Evolutionary conservation across 2,888 invertebrate species (phyloP), one percentile per base, ranked within the genome.

Genomic region (Cephus spinipes): DNA sequence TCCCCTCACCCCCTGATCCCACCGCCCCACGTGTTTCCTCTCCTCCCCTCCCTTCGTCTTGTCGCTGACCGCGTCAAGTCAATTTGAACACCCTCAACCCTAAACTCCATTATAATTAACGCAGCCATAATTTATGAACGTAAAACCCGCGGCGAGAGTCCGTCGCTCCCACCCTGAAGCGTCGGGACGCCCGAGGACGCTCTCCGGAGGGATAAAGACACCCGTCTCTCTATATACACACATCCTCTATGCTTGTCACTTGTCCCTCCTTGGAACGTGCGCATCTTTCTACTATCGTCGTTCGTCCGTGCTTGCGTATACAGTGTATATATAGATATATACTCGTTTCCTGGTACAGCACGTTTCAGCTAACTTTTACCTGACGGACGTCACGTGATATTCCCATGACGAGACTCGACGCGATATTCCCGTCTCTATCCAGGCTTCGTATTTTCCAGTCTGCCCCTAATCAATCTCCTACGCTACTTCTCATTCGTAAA

Each of bases 71-170:
- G 76, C 71, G 79, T 84, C 80, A 79, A 83, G 84, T 86, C 85
- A 84, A 86, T 86, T 82, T 85, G 83, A 87, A 85, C 85, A 83
- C 80, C 80, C 74, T 74, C 75, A 77, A 69, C 80, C 80, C 79
- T 81, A 79, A 85, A 84, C 86, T 86, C 83, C 81, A 83, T 86
- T 85, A 88, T 86, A 86, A 87, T 89, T 89, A 88, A 84, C 82
- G 82, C 77, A 81, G 78, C 80, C 83, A 85, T 88, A 87, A 89
- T 87, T 88, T 87, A 89, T 85, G 86, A 85, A 83, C 82, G 79
- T 81, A 77, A 74, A 81, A 80, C 81, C 80, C 73, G 69, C 71
- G 81, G 80, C 73, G 74, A 68, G 33, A 74, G 76, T 73, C 69
- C 73, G 71, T 68, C 74, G 31, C 34, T 35, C 34, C 23, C 4